These are phyloP conservation scores for Siderastrea radians DNA, from an alignment of 92 coral and sea anemone genomes.

Conservation along the genomic window DNA sequence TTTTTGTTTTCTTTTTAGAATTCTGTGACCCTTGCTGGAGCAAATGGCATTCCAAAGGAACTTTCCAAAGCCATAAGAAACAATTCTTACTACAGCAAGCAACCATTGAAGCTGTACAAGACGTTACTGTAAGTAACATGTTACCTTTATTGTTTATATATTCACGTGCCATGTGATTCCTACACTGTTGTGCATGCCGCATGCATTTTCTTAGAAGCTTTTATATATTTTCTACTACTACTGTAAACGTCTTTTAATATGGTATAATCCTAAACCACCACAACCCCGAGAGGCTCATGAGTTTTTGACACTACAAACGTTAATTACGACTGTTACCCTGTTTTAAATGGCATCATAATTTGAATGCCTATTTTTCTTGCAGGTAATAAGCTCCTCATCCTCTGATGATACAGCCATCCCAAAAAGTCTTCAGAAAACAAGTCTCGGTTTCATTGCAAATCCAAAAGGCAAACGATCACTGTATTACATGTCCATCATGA, in stretches of 20 bases:
- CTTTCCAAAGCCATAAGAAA: slow-evolving; percentile 38
- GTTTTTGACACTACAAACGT: background rate
- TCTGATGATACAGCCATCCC: slow-evolving; percentile 6
- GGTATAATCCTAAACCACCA: background rate
- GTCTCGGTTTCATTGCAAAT: slow-evolving; percentile 21
- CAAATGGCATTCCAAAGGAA: slow-evolving; percentile 52
- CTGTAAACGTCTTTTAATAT: background rate
- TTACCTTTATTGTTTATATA: background rate
- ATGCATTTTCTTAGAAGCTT: too few relatives aligned
- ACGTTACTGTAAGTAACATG: background rate
- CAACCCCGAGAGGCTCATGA: background rate
- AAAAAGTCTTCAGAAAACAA: slow-evolving; percentile 23
- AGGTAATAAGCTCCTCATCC: slow-evolving; percentile 17
- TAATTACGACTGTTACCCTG: background rate
- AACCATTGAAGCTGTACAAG: slow-evolving; percentile 8
- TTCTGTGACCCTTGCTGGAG: slow-evolving; percentile 50
- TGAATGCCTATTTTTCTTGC: slow-evolving; percentile 11
- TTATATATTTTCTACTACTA: background rate
- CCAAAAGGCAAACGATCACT: slow-evolving; percentile 10
- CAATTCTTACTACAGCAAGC: slow-evolving; percentile 12
- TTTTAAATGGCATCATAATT: background rate
- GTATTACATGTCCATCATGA: slow-evolving; percentile 24
- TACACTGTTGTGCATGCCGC: background rate
- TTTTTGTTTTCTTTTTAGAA: slow-evolving; percentile 15
- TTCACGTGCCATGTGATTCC: background rate